Base-by-base conservation (phyloP, 2,888 invertebrate species). In the Drosophila peninsularis region DNA sequence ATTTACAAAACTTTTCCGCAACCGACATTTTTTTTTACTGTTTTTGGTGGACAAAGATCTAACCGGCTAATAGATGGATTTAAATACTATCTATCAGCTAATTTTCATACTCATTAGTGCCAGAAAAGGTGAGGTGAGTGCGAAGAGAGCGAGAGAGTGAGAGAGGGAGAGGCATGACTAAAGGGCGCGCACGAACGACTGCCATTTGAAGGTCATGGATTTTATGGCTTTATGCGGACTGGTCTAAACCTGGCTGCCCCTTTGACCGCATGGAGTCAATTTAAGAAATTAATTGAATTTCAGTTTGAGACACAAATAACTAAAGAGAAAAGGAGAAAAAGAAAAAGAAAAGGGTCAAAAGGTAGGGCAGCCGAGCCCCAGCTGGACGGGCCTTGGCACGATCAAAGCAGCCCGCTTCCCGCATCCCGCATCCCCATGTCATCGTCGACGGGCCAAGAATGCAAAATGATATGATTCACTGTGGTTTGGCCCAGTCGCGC, bases 1-100 rank as follows among this genome's bases (percentile, higher is more conserved):
- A 80, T 86, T 90, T 90, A 90, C 88, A 87, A 83, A 77, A 80
- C 63, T 77, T 76, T 78, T 79, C 71, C 71, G 71, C 76, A 70
- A 79, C 64, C 64, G 64, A 67, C 5, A 78, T 75, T 47, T 10
- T 24, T 44, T 19, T 41, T 19, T 19, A 3, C 14, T 21, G 13
- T 44, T 44, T 50, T 56, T 64, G 36, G 69, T 70, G 78, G 78
- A 77, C 87, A 75, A 62, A 62, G 56, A 71, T 62, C 63, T 34
- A 44, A 54, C 45, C 49, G 63, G 58, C 64, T 60, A 74, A 66
- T 64, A 73, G 52, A 68, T 64, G 60, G n/a, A 65, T 57, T 64
- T 73, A 37, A 66, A 61, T 64, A 75, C 77, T 44, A 47, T 55
- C 58, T 44, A 44, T 75, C 27, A 49, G 24, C 78, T 62, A 53